These are phyloP conservation scores for Cepaea hortensis DNA, from an alignment of 2,888 invertebrate genomes.

Conservation along the genomic window DNA sequence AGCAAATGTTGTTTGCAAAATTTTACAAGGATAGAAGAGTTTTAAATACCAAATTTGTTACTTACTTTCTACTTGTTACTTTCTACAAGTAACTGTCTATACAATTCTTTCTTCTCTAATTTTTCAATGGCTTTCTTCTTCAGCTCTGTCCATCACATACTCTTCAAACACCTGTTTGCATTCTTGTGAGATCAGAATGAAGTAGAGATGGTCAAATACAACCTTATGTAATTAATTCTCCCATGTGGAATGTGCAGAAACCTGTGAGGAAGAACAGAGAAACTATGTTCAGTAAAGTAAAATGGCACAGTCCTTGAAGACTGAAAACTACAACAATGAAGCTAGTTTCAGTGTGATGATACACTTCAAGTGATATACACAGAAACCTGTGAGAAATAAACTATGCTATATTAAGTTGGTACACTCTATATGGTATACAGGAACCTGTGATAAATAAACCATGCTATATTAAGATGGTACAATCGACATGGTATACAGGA, in stretches of 20 bases:
- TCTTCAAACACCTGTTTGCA: conserved; percentile 87
- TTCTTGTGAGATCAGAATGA: conserved; percentile 96
- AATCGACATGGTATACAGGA: too few relatives aligned
- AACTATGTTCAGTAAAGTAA: not conserved
- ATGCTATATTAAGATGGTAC: too few relatives aligned
- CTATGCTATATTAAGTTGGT: too few relatives aligned
- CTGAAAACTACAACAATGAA: too few relatives aligned
- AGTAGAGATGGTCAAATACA: conserved; percentile 97
- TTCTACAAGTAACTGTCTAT: conserved; percentile 90
- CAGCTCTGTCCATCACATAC: conserved; percentile 97
- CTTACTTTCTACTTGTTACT: conserved; percentile 95
- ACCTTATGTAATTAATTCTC: conserved; percentile 99
- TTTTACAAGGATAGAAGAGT: not conserved
- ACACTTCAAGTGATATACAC: too few relatives aligned
- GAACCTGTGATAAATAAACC: too few relatives aligned
- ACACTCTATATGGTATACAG: too few relatives aligned
- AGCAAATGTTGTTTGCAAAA: too few relatives aligned
- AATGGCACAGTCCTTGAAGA: too few relatives aligned
- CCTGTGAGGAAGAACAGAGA: conserved; percentile 77
- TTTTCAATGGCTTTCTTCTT: conserved; percentile 93
- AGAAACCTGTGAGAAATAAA: too few relatives aligned
- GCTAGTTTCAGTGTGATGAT: too few relatives aligned
- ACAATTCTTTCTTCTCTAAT: conserved; percentile 91
- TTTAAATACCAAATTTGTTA: not conserved
- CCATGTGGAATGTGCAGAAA: conserved; percentile 99